These are phyloP conservation scores for Cheilosia variabilis DNA, from an alignment of 2,888 invertebrate genomes.

Conservation along the genomic window DNA sequence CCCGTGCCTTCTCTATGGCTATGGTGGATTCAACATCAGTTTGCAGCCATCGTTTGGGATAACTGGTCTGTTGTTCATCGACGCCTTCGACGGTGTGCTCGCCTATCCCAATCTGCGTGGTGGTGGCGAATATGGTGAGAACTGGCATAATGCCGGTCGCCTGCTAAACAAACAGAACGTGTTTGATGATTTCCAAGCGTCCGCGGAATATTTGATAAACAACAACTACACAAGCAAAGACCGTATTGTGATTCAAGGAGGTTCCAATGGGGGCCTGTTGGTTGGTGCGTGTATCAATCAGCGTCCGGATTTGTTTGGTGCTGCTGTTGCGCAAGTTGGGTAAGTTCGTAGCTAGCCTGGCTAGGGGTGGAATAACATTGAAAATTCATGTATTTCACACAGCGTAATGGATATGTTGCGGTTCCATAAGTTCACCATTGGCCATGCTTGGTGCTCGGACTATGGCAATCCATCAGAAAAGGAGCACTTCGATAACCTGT, in stretches of 20 bases:
- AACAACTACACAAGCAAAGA: slow-evolving; percentile 91
- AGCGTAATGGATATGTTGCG: slow-evolving; percentile 99
- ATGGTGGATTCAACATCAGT: slow-evolving; percentile 98
- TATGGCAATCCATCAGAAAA: slow-evolving; percentile 95
- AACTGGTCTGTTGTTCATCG: slow-evolving; percentile 93
- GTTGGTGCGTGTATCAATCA: slow-evolving; percentile 98
- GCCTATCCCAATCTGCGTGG: slow-evolving; percentile 98
- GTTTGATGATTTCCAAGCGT: slow-evolving; percentile 97
- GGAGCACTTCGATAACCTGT: slow-evolving; percentile 93
- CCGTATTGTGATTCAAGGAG: slow-evolving; percentile 95
- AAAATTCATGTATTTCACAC: slow-evolving; percentile 76
- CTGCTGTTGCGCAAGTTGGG: slow-evolving; percentile 97
- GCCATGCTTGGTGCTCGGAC: slow-evolving; percentile 97
- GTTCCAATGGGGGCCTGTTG: slow-evolving; percentile 98
- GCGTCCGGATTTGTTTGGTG: slow-evolving; percentile 96
- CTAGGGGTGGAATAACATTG: neutral
- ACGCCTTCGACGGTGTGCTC: slow-evolving; percentile 93
- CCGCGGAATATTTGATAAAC: slow-evolving; percentile 93
- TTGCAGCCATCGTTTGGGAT: slow-evolving; percentile 95
- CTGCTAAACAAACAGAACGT: slow-evolving; percentile 97
- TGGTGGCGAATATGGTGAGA: slow-evolving; percentile 98
- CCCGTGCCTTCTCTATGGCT: slow-evolving; percentile 96
- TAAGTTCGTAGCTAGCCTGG: slow-evolving; percentile 81
- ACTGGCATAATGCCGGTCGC: slow-evolving; percentile 97
- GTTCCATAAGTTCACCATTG: slow-evolving; percentile 99